Evolutionary conservation across 2,113 vertebrate genomes (phyloP).

Genomic region (Hemiscyllium ocellatum): DNA sequence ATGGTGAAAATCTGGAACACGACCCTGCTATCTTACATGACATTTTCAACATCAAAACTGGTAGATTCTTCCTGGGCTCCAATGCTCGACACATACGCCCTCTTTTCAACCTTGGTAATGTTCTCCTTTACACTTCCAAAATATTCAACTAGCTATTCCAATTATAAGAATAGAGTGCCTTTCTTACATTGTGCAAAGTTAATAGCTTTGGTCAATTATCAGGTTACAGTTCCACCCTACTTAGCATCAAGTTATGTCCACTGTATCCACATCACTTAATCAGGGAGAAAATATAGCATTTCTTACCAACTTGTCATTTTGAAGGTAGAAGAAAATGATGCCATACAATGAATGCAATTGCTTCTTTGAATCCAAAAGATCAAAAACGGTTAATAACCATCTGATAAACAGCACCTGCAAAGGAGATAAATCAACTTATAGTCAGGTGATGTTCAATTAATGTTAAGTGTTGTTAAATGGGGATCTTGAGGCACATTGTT

Average conservation of each 20-base stretch:
- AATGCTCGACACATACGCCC: neutral
- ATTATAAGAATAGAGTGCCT: neutral
- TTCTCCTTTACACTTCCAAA: neutral
- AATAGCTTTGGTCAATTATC: neutral
- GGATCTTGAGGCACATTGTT: too few species aligned
- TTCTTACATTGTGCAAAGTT: neutral
- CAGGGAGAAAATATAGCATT: neutral
- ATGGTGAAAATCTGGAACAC: neutral
- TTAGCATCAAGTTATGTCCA: neutral
- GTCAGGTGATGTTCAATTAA: neutral
- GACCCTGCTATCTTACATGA: too few species aligned
- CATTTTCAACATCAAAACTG: neutral
- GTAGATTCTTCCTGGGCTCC: neutral
- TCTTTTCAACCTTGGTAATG: neutral
- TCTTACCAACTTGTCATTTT: slow-evolving; percentile 77
- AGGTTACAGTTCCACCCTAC: neutral
- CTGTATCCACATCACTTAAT: neutral
- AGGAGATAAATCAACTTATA: neutral
- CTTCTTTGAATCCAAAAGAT: slow-evolving; percentile 80
- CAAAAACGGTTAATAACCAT: slow-evolving; percentile 86
- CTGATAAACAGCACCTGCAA: slow-evolving; percentile 76
- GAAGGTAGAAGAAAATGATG: slow-evolving; percentile 80
- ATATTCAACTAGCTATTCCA: neutral
- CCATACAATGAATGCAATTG: slow-evolving; percentile 76
- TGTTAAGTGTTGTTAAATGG: slow-evolving; percentile 52